Base-by-base conservation (phyloP, 1,140 invertebrate species). In the Drosophila bocki region DNA sequence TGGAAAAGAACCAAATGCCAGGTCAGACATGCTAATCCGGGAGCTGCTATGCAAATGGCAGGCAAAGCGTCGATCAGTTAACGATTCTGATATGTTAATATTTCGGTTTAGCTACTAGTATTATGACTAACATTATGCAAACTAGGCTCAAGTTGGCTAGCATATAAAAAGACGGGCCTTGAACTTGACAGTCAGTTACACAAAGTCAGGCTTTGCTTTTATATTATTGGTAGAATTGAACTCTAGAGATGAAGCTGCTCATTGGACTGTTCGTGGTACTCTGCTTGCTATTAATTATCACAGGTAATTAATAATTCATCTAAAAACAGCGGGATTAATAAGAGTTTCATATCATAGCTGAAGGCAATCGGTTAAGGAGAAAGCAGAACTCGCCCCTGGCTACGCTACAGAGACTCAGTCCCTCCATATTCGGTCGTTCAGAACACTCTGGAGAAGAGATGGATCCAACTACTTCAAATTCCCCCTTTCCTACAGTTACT, bases 371-470 rank as follows among this genome's bases (percentile, higher is more conserved):
- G 5, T 19, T 35, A 35, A 53, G 11, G 17, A 13, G 12, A 19
- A 35, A 53, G 32, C 17, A 35, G 3, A 53, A 53, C 17, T 35
- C 17, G n/a, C 32, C 32, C 13, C 17, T 53, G 7, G 32, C 51
- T 19, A 19, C 17, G 32, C n/a, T 53, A 5, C 32, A 53, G 32
- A 53, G 51, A 53, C 2, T 53, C 0, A 53, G 51, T 35, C 51
- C 51, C 17, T 35, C 51, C 12, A 53, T 53, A 13, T 53, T 53
- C 3, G 50, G 50, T 35, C 50, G 32, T 19, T 35, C 50, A 53
- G 51, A 53, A 13, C 12, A 35, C 11, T 13, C 7, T 54, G 51
- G 17, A 5, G 51, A 22, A 37, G 51, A 22, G 7, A 15, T 0
- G 51, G 4, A 54, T 0, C n/a, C n/a, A n/a, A n/a, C n/a, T n/a